Conservation (phyloP, 1,140 invertebrate species). For the Galleria mellonella region DNA sequence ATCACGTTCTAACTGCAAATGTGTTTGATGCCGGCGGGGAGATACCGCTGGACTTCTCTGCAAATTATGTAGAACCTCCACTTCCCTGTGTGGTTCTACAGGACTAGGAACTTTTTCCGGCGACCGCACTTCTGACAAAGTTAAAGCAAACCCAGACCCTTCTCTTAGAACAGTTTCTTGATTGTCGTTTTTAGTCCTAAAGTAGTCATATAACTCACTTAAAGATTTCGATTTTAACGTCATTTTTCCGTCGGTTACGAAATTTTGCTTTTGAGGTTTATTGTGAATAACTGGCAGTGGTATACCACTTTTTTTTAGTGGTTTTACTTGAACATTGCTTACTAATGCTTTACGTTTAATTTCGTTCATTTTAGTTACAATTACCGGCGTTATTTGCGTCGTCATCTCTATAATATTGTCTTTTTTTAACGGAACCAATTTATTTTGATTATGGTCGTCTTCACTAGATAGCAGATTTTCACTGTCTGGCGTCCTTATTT, state of each 20-base stretch:
- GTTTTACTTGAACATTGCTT: constrained; percentile 21
- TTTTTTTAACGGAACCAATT: constrained; percentile 20
- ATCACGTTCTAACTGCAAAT: constrained; percentile 46
- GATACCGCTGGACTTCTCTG: constrained; percentile 70
- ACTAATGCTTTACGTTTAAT: constrained; percentile 44
- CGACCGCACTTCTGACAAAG: constrained; percentile 51
- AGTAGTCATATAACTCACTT: constrained; percentile 68
- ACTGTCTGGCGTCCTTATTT: constrained; percentile 88
- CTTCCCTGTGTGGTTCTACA: constrained; percentile 74
- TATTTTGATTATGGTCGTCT: constrained; percentile 48
- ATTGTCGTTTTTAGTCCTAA: constrained; percentile 56
- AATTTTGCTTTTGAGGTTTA: constrained; percentile 26
- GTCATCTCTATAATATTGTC: constrained; percentile 27
- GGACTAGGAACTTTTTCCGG: constrained; percentile 66
- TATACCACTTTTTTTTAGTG: constrained; percentile 52
- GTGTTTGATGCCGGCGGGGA: constrained; percentile 54
- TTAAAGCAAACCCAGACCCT: constrained; percentile 51
- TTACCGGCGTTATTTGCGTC: constrained; percentile 25
- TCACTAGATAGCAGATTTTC: constrained; percentile 76
- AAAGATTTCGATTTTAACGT: constrained; percentile 70
- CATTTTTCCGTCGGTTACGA: constrained; percentile 28
- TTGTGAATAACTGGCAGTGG: constrained; percentile 49
- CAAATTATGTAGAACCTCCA: constrained; percentile 78
- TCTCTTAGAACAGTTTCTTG: constrained; percentile 27
- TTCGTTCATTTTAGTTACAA: constrained; percentile 53